A percentile compares a stretch with the other conserved stretches of the same genome.
Evolutionary conservation across 2,113 vertebrate species (phyloP).

Genomic region (Psammodynastes pulverulentus): DNA sequence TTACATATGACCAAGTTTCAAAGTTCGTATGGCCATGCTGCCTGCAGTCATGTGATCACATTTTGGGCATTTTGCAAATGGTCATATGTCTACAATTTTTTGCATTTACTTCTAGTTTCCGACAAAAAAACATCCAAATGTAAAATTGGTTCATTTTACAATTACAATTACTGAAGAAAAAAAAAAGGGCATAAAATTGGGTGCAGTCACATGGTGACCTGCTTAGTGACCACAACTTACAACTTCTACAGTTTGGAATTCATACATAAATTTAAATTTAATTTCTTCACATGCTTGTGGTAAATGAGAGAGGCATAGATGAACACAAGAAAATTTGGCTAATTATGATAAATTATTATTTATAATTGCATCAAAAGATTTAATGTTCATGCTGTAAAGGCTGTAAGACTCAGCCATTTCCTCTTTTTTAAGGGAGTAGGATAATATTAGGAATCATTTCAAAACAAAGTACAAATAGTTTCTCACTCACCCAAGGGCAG

Average conservation of each 20-base stretch:
- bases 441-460: neutral
- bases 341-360: neutral
- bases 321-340: neutral
- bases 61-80: neutral
- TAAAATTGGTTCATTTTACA: neutral
- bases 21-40: neutral
- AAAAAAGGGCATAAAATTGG: neutral
- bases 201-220: neutral
- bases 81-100: neutral
- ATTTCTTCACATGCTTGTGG: neutral
- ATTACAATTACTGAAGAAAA: neutral
- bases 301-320: neutral
- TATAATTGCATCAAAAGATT: neutral
- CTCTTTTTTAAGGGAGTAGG: too few species aligned
- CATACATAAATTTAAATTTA: neutral
- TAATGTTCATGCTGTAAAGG: neutral
- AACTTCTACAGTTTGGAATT: neutral
- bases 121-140: neutral
- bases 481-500: neutral
- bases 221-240: neutral
- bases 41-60: neutral
- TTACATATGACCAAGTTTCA: neutral
- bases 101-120: neutral
- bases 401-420: neutral
- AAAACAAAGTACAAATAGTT: neutral